Evolutionary conservation across 2,888 invertebrate species (phyloP).

Genomic region (Ennomos fuscantarius): DNA sequence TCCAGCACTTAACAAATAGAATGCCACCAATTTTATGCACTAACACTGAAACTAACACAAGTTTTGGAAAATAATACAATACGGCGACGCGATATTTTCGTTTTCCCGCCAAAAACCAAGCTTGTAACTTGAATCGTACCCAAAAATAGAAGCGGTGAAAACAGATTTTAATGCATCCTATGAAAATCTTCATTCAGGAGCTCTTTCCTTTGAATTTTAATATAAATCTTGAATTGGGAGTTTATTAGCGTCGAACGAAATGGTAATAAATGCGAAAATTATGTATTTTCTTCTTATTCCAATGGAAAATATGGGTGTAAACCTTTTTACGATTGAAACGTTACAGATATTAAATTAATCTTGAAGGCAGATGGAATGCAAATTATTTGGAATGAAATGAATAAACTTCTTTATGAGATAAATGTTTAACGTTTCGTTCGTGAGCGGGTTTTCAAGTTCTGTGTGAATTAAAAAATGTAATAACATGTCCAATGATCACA

Average conservation of each 20-base stretch:
- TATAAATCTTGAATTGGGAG: conserved; percentile 77
- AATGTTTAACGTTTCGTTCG: not conserved
- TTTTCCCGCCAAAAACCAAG: too few species aligned
- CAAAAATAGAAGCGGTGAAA: conserved; percentile 67
- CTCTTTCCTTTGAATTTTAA: conserved; percentile 79
- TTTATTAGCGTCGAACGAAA: conserved; percentile 79
- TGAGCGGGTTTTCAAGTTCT: too few species aligned
- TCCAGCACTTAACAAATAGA: too few species aligned
- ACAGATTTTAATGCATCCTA: conserved; percentile 84
- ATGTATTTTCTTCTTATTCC: conserved; percentile 52
- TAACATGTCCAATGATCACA: too few species aligned
- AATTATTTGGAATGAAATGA: not conserved
- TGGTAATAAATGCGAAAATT: conserved; percentile 73
- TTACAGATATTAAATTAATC: conserved; percentile 20
- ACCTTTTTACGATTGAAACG: conserved; percentile 38
- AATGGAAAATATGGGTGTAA: conserved; percentile 32
- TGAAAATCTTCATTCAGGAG: conserved; percentile 80
- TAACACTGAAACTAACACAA: too few species aligned
- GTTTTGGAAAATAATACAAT: too few species aligned
- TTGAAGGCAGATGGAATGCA: not conserved
- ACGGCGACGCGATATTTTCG: too few species aligned
- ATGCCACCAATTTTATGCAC: too few species aligned
- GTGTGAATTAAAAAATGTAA: too few species aligned
- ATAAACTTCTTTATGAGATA: not conserved
- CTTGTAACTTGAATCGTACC: conserved; percentile 44